Evolutionary conservation across 2,113 vertebrate genomes (phyloP), one percentile per base, ranked within the genome.

Genomic region (Mormoops blainvillei): DNA sequence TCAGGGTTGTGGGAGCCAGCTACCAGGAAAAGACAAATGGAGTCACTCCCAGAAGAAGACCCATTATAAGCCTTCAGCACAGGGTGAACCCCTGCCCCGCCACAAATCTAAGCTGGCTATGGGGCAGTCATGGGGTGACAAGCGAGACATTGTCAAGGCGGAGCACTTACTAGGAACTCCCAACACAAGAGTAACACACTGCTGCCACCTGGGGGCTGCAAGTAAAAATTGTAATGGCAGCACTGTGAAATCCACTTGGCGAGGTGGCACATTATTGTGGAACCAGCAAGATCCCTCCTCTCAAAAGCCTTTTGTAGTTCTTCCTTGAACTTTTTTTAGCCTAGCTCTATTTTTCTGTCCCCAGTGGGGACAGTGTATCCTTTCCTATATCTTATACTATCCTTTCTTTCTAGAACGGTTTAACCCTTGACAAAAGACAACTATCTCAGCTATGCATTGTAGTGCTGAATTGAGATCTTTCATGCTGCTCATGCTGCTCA

Each of bases 171-270:
- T 36, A 11, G 36, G 45, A 41, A 45, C 38, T 70, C 92, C 16
- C 36, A 24, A 10, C 33, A 70, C 33, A 85, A 91, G 87, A 91
- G 24, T 90, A 82, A 45, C 70, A 33, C 58, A 74, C 52, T 96
- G 67, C 93, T 97, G 95, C 96, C 97, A 94, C 77, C 97, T 96
- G 52, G 88, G 24, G 95, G 70, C 36, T 50, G 3, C 14, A 10
- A 48, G 20, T 33, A 52, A 91, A 92, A 73, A 82, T 56, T 78
- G 15, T 38, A 94, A 92, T 13, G 56, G 52, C 33, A 65, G 19
- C n/a, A 85, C 81, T 54, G 67, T 41, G 58, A 94, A 92, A 87
- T 13, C 58, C 45, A 15, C 24, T 89, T 92, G 7, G 33, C 38
- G 38, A 74, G 45, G 76, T 16, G 3, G 20, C 48, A 61, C 28